Base-by-base conservation (phyloP, 2,113 vertebrate species). In the Hydrochoerus hydrochaeris region DNA sequence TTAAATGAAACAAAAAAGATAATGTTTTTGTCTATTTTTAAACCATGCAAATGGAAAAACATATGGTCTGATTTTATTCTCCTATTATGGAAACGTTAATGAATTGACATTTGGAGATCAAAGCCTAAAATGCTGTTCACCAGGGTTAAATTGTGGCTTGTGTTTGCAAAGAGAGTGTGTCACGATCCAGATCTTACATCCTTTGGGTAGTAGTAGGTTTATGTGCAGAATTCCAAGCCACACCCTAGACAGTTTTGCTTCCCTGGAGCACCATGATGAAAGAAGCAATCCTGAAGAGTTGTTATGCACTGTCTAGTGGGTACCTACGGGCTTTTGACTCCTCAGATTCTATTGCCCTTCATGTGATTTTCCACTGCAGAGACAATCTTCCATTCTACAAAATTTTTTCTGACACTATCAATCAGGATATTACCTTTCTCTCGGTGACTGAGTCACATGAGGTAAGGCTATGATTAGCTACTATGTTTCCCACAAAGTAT, bases 21-120 rank as follows among this genome's bases (percentile, higher is more conserved):
- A 67, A 73, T 73, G 77, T 92, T 94, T 81, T 78, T 49, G 83
- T 92, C 81, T 88, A 46, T 84, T 92, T 97, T 95, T 91, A 71
- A 95, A 90, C 38, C 32, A 93, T 73, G 1, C 60, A 86, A 91
- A 80, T 84, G 22, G 46, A 89, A 88, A 97, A 90, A 38, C 65
- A 97, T 14, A 75, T 65, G 28, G 62, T 52, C 32, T 71, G 32
- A 84, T 97, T 93, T 63, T 88, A 94, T 83, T 90, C n/a, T 57
- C 73, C 77, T 67, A 83, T 17, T n/a, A 11, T 58, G 78, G 83
- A 95, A 86, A 85, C 87, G 54, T 84, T 94, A 84, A 67, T 71
- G 13, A 95, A 78, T 35, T 85, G 82, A 94, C 32, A 94, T 82
- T 88, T 19, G 81, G 95, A 92, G 12, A 10, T 90, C 77, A 63